Percentiles rank a stretch among this genome's conserved stretches.
phyloP scores from a whole-genome alignment of 2,113 vertebrate species.

The Poeciliopsis retropinna region DNA sequence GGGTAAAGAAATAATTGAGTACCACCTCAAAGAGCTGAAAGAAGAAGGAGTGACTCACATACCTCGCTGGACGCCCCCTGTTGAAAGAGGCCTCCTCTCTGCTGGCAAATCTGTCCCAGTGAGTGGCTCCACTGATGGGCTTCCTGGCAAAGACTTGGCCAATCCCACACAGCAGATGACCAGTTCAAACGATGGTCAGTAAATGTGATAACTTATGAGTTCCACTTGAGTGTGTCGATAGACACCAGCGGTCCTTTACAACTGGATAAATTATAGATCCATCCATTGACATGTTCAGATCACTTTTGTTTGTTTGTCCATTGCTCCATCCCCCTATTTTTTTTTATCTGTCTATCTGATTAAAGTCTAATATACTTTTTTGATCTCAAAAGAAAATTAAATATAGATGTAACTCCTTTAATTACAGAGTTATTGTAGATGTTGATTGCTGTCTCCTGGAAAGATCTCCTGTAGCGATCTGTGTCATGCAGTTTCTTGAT shows the following conservation, averaged over 20 bases:
- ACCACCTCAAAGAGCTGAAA: conserved; percentile 90
- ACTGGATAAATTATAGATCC: background rate
- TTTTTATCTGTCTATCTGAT: no score
- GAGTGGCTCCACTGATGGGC: conserved; percentile 67
- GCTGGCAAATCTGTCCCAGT: conserved; percentile 74
- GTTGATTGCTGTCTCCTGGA: no score
- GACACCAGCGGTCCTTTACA: background rate
- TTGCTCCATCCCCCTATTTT: no score
- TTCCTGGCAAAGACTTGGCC: conserved; percentile 70
- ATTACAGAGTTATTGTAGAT: no score
- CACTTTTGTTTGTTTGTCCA: no score
- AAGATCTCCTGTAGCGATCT: no score
- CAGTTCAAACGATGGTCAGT: conserved; percentile 86
- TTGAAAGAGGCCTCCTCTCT: conserved; percentile 49
- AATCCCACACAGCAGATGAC: conserved; percentile 67
- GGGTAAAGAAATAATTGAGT: conserved; percentile 98
- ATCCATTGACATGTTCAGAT: background rate
- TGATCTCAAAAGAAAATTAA: no score
- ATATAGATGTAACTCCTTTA: no score
- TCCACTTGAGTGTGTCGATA: background rate
- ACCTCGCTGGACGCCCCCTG: conserved; percentile 87
- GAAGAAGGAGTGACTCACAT: conserved; percentile 88
- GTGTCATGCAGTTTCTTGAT: background rate
- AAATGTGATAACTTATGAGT: background rate
- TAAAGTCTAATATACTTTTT: no score